These are phyloP conservation scores for Nixonia krombeini DNA, from an alignment of 1,140 invertebrate genomes.

Conservation along the genomic window DNA sequence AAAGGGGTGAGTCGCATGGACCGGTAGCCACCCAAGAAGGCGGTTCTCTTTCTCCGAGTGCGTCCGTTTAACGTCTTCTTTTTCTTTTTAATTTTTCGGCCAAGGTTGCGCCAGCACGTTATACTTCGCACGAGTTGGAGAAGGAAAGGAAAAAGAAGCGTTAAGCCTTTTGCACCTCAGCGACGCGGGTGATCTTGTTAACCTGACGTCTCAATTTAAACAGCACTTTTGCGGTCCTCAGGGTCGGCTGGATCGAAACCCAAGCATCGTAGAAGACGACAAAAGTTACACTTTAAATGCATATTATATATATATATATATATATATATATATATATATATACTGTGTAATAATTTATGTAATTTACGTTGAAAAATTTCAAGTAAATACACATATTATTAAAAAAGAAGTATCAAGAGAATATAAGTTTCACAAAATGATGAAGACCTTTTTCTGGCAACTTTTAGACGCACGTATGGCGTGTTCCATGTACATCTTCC, in stretches of 20 bases:
- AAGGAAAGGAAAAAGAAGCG: slow-evolving; percentile 21
- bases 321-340: no score
- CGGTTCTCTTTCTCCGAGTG: slow-evolving; percentile 59
- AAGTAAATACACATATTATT: no score
- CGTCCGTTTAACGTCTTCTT: slow-evolving; percentile 54
- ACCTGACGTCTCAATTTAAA: slow-evolving; percentile 61
- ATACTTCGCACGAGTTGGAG: slow-evolving; percentile 10
- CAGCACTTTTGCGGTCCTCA: slow-evolving; percentile 37
- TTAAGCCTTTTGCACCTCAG: slow-evolving; percentile 46
- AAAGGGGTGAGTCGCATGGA: slow-evolving; percentile 48
- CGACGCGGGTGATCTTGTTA: slow-evolving; percentile 57
- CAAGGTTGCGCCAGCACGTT: slow-evolving; percentile 42
- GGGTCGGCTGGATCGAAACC: slow-evolving; percentile 21
- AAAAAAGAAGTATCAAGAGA: no score
- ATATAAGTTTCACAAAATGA: no score
- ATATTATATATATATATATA: no score
- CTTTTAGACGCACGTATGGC: no score
- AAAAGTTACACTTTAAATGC: not conserved
- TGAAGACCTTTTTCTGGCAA: no score
- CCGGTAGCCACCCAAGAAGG: slow-evolving; percentile 67
- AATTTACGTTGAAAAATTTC: no score
- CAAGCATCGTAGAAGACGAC: not conserved
- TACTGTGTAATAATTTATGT: no score
- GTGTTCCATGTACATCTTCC: slow-evolving; percentile 16
- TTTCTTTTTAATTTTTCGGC: slow-evolving; percentile 42